A percentile compares a stretch with the other conserved stretches of the same genome.
These are phyloP conservation scores for Drosophila aff. DNA, from an alignment of 1,140 invertebrate species.

Conservation along the genomic window DNA sequence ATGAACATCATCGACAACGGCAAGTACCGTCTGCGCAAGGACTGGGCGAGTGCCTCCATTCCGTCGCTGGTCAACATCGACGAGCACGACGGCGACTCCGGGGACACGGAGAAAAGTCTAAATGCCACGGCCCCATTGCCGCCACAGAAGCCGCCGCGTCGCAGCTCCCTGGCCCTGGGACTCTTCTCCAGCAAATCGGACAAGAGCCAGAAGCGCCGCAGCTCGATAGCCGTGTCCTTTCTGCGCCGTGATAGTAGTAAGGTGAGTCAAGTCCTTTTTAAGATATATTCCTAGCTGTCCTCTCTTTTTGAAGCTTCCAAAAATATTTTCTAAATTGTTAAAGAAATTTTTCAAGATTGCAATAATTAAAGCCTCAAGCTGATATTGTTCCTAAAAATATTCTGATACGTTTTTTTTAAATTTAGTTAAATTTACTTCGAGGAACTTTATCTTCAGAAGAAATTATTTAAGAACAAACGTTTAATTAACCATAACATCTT, in stretches of 20 bases:
- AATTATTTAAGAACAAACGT: no score
- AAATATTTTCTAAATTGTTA: not conserved
- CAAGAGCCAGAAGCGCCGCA: constrained; percentile 81
- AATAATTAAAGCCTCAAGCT: not conserved
- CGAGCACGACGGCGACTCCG: constrained; percentile 73
- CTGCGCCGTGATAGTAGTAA: constrained; percentile 81
- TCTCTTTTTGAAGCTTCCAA: not conserved
- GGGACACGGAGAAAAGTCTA: constrained; percentile 51
- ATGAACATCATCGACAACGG: constrained; percentile 82
- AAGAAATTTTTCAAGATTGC: no score
- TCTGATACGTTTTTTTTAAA: no score
- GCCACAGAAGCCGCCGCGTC: constrained; percentile 80
- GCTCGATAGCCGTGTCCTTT: constrained; percentile 82
- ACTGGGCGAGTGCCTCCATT: constrained; percentile 85
- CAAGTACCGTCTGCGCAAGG: constrained; percentile 83
- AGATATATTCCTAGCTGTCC: not conserved
- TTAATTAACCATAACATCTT: no score
- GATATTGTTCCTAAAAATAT: not conserved
- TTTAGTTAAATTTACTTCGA: no score
- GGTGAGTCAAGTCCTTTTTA: constrained; percentile 47
- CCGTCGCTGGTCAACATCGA: constrained; percentile 85
- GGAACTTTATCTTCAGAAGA: no score
- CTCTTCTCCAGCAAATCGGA: constrained; percentile 80
- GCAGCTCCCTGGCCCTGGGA: constrained; percentile 80
- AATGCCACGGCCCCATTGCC: constrained; percentile 71